Base-by-base conservation (phyloP, 2,113 vertebrate genomes). In the Ammospiza caudacuta region DNA sequence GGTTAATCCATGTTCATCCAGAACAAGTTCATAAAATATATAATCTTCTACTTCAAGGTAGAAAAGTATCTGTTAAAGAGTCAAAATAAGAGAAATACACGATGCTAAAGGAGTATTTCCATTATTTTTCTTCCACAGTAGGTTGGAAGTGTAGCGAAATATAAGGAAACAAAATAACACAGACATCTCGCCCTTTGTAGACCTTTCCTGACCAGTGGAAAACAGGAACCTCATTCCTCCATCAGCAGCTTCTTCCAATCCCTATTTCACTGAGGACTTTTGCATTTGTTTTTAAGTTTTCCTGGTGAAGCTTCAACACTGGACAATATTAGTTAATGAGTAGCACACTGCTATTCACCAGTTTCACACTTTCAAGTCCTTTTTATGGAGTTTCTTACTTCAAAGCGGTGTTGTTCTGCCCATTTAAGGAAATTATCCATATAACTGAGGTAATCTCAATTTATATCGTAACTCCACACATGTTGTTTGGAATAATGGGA, bases 21-120 rank as follows among this genome's bases (percentile, higher is more conserved):
- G 39, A 91, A 92, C 33, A 95, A 67, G 64, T 61, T 92, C 78
- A 96, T 69, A 96, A 96, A 95, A 97, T 15, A 88, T 11, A 78
- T 15, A 9, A 90, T 87, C 59, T 85, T 86, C 76, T 83, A 95
- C 86, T 96, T 82, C 46, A 77, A 82, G 72, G 47, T 19, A 70
- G 9, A 76, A 31, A 83, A 77, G 15, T 64, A 66, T 39, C 35
- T 74, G 28, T 37, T 70, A 61, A 75, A 72, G 58, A 89, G 8
- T 87, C 64, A 92, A 80, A 89, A 51, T 11, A 49, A 35, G 19
- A 75, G 19, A 83, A 80, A 28, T 47, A 46, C 8, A 20, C 49
- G 11, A 35, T 76, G 31, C 28, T 54, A 61, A 62, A 78, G 72
- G 8, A 66, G 5, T 2, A 49, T 37, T 79, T 83, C 31, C 11